A percentile compares a stretch with the other conserved stretches of the same genome.
phyloP scores from a whole-genome alignment of 2,797 vertebrate species.

The Parambassis ranga region DNA sequence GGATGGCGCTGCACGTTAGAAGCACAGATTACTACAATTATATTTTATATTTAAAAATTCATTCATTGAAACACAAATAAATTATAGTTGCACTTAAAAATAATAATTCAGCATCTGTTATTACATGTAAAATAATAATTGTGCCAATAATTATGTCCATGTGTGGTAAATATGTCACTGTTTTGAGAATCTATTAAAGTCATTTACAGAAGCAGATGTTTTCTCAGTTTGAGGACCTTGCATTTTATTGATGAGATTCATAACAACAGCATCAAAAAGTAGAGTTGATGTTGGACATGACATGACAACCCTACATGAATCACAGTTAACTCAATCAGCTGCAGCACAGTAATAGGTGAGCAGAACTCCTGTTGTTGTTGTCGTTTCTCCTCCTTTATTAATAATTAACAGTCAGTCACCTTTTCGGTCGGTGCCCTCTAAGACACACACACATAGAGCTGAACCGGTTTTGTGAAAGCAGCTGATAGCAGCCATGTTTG shows the following conservation, averaged over 20 bases:
- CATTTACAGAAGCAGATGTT: too few relatives aligned
- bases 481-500: background rate
- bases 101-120: too few relatives aligned
- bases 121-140: too few relatives aligned
- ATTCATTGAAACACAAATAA: too few relatives aligned
- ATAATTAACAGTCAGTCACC: conserved; percentile 67
- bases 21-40: background rate
- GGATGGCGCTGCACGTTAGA: background rate
- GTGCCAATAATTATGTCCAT: too few relatives aligned
- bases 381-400: conserved; percentile 21
- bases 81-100: too few relatives aligned
- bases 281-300: too few relatives aligned
- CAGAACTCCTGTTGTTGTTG: background rate
- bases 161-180: too few relatives aligned
- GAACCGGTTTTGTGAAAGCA: background rate
- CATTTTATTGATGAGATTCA: too few relatives aligned
- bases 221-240: too few relatives aligned
- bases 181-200: too few relatives aligned
- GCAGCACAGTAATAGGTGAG: background rate
- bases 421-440: conserved; percentile 51
- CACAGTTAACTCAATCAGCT: background rate
- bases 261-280: too few relatives aligned
- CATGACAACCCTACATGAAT: background rate
- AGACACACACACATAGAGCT: conserved; percentile 15
- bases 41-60: background rate